phyloP scores from a whole-genome alignment of 37 sponge, comb jelly and placozoan species.

The Diacarnus erythraeanus region DNA sequence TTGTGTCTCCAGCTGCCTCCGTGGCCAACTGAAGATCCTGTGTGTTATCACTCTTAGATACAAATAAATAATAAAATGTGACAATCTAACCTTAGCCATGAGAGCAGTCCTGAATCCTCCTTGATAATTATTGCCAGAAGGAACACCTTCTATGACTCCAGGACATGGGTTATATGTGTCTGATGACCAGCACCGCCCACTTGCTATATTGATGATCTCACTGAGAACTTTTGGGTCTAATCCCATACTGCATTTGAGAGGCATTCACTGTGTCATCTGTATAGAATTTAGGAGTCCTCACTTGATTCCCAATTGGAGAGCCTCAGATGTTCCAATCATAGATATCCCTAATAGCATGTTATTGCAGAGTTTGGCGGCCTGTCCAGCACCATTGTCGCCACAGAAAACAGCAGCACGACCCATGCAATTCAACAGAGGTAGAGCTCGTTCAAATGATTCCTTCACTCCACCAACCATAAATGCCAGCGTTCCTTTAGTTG shows the following conservation, averaged over 20 bases:
- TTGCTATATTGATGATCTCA: slow-evolving; percentile 79
- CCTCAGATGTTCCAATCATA: slow-evolving; percentile 95
- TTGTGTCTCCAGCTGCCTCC: slow-evolving; percentile 48
- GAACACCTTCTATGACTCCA: slow-evolving; percentile 91
- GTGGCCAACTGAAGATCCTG: slow-evolving; percentile 92
- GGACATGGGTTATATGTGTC: slow-evolving; percentile 97
- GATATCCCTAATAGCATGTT: slow-evolving; percentile 95
- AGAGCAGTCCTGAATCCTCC: slow-evolving; percentile 95
- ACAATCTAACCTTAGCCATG: slow-evolving; percentile 58
- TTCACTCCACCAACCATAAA: slow-evolving; percentile 95
- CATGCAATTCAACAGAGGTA: slow-evolving; percentile 85
- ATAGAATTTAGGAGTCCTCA: neutral
- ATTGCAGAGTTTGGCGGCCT: slow-evolving; percentile 95
- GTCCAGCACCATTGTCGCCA: slow-evolving; percentile 59
- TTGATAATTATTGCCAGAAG: slow-evolving; percentile 87
- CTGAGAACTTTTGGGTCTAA: slow-evolving; percentile 86
- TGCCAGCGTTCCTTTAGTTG: slow-evolving; percentile 80
- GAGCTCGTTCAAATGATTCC: slow-evolving; percentile 69
- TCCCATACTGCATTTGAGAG: slow-evolving; percentile 64
- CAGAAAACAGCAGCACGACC: slow-evolving; percentile 95
- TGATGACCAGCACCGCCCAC: slow-evolving; percentile 86
- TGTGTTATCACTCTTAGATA: no score
- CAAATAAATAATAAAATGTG: neutral
- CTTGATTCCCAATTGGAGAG: slow-evolving; percentile 88
- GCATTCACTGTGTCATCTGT: neutral